Evolutionary conservation across 2,888 invertebrate genomes (phyloP), one percentile per base, ranked within the genome.

Genomic region (Clostera curtula): DNA sequence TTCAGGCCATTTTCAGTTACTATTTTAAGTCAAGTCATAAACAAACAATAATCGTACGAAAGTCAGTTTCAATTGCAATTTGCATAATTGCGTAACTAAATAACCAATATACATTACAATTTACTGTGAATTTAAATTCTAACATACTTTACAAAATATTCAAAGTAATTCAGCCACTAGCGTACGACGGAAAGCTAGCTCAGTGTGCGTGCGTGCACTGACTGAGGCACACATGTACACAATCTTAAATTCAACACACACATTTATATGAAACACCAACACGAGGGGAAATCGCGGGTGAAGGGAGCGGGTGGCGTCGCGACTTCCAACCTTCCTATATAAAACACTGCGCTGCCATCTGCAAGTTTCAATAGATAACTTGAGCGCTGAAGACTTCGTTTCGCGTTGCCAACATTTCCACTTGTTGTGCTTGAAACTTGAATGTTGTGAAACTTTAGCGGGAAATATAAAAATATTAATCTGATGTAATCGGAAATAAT

Each of bases 301-400:
- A 25, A 45, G 30, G 51, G 45, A 53, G 51, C 39, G 45, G 52
- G 34, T 49, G 59, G 51, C 58, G 59, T 44, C 59, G 56, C 54
- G 54, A 51, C 57, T 52, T 56, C 55, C 67, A 64, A 62, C 72
- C 61, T 63, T 68, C 55, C 67, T 73, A 64, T 75, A 83, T 83
- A 83, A 73, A 82, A 79, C 65, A 75, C 72, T 63, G 68, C 74
- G 69, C 79, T 71, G 83, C 80, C 83, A 79, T 83, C 83, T 83
- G 73, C 76, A 75, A 73, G 82, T 79, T 80, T 77, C 73, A 80
- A 82, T 82, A 74, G 74, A 73, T 73, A 83, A 83, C 82, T 77
- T 70, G 77, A 69, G 60, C 66, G 69, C 72, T 68, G 70, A 71
- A 65, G 57, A 67, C 72, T 61, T 64, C 68, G 62, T 69, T 70